These are phyloP conservation scores for Cyanocitta stelleri DNA, from an alignment of 2,113 vertebrate genomes.

Conservation along the genomic window DNA sequence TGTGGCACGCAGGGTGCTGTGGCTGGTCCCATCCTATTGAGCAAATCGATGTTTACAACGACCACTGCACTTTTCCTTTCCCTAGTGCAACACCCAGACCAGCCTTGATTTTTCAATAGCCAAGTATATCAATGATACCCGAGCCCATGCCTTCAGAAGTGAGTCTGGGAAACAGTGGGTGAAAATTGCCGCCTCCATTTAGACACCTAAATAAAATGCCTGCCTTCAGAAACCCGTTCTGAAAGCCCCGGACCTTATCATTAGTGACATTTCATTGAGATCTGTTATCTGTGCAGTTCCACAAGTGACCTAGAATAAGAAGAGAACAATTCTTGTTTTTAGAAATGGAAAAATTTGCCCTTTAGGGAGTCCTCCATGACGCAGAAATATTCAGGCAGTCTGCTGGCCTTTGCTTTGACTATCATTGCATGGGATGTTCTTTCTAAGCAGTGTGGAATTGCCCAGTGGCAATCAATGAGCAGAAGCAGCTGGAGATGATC, in stretches of 20 bases:
- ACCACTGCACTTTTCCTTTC: not conserved
- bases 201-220: not conserved
- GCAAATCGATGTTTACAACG: not conserved
- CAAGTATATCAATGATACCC: not conserved
- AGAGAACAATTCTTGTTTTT: constrained; percentile 40
- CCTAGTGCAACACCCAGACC: not conserved
- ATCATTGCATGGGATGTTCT: not conserved
- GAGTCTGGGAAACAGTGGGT: not conserved
- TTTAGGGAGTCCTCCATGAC: not conserved
- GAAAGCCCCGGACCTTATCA: not conserved
- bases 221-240: not conserved
- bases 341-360: constrained; percentile 31
- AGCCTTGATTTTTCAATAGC: not conserved
- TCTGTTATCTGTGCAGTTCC: constrained; percentile 35
- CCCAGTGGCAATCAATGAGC: not conserved
- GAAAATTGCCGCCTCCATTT: not conserved
- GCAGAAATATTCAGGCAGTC: not conserved
- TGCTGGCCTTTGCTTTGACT: not conserved
- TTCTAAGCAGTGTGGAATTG: not conserved
- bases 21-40: not conserved
- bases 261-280: constrained; percentile 25
- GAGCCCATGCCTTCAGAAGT: not conserved
- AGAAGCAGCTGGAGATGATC: not conserved
- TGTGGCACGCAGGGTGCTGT: not conserved
- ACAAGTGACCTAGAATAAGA: constrained; percentile 45